These are phyloP conservation scores for Bovichtus variegatus DNA, from an alignment of 2,797 vertebrate genomes.

Conservation along the genomic window DNA sequence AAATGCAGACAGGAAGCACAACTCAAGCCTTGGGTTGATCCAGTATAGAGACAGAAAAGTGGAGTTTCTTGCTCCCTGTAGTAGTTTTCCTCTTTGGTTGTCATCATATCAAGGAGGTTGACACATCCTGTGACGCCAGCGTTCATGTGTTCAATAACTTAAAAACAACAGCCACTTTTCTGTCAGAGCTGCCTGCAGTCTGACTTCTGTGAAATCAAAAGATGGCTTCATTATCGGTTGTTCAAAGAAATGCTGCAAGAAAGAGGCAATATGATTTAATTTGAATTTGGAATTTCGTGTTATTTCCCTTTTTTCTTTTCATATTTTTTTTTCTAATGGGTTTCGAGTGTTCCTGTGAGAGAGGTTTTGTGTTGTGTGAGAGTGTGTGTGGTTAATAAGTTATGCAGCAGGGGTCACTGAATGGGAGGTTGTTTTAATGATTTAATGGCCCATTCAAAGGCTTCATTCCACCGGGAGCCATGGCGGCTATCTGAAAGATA, in stretches of 20 bases:
- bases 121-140: background rate
- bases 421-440: conserved; percentile 72
- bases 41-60: background rate
- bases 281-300: conserved; percentile 30
- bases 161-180: background rate
- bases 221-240: conserved; percentile 28
- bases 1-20: conserved; percentile 17
- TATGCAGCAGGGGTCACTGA: conserved; percentile 63
- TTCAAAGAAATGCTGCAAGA: conserved; percentile 43
- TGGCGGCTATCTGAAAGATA: conserved; percentile 52
- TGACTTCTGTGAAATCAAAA: conserved; percentile 24
- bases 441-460: conserved; percentile 71
- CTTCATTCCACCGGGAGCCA: conserved; percentile 51
- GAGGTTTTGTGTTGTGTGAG: conserved; percentile 45
- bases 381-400: conserved; percentile 58
- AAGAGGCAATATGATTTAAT: conserved; percentile 30
- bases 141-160: background rate
- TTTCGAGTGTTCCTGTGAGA: conserved; percentile 46
- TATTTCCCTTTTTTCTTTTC: conserved; percentile 41
- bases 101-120: background rate
- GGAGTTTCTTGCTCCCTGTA: background rate
- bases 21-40: background rate
- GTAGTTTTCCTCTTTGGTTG: background rate
- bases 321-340: conserved; percentile 27
- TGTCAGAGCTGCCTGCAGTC: conserved; percentile 15